Base-by-base conservation (phyloP, 2,888 invertebrate species). In the Hoplodrina ambigua region DNA sequence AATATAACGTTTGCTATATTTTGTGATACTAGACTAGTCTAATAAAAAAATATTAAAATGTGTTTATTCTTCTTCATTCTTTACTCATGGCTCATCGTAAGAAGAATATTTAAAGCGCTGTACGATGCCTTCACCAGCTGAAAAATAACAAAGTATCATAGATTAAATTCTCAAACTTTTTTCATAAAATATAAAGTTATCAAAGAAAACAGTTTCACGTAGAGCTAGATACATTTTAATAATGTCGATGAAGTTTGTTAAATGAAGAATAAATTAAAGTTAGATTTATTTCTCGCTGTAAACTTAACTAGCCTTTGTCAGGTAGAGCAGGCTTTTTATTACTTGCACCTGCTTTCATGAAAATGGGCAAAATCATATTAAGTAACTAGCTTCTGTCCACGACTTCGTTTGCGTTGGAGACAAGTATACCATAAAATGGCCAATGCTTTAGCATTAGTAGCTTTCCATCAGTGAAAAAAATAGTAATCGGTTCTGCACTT, bases 41-140 rank as follows among this genome's bases (percentile, higher is more conserved):
- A 17, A 46, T 46, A 8, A n/a, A 50, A n/a, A 25, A n/a, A n/a
- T 19, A n/a, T 6, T 50, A 5, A n/a, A 19, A 50, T 7, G 19
- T 50, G 10, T 13, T 19, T 4, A 8, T 15, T 58, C 19, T 19
- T 25, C 20, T 55, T 6, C 20, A 25, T 8, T 46, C 37, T 53
- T 19, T 64, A 72, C 25, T 79, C 70, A n/a, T 71, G 75, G n/a
- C 78, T 81, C 57, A 92, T 87, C 61, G 92, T 86, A 19, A 95
- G 88, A 49, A 95, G 82, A 52, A 95, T 87, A 25, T 94, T 94
- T 0, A 95, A 85, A 30, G 94, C 94, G 70, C 93, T 94, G 85
- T 95, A 95, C 1, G 95, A 94, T 6, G 93, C 88, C 83, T 94
- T 95, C 85, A 95, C 91, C 86, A 94, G 85, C 95, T 95, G 92